These are phyloP conservation scores for Hoplias malabaricus DNA, from an alignment of 2,113 vertebrate genomes.

Conservation along the genomic window DNA sequence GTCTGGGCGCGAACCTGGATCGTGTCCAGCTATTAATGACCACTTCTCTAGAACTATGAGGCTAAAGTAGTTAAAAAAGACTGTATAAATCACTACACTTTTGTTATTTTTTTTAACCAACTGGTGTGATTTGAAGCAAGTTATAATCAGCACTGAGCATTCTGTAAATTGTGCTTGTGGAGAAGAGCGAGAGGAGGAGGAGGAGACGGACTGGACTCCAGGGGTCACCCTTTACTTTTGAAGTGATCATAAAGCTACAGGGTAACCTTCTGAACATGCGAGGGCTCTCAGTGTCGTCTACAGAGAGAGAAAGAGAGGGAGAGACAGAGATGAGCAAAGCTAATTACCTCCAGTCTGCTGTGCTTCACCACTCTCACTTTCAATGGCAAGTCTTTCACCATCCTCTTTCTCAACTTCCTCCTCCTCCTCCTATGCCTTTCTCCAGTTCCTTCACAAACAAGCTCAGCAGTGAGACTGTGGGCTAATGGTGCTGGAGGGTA, in stretches of 20 bases:
- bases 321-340: background rate
- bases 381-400: conserved; percentile 61
- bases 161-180: background rate
- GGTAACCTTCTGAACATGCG: no score
- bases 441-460: conserved; percentile 32
- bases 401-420: background rate
- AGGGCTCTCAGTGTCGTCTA: no score
- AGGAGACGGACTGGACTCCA: background rate
- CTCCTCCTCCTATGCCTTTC: background rate
- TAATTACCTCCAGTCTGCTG: conserved; percentile 77
- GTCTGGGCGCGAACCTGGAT: no score
- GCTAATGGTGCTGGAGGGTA: background rate
- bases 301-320: no score
- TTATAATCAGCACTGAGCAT: no score
- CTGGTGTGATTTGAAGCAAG: no score
- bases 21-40: no score
- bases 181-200: background rate
- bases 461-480: conserved; percentile 58
- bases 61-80: no score
- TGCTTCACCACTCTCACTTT: conserved; percentile 83
- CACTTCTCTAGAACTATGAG: no score
- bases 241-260: background rate
- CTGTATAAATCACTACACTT: no score
- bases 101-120: no score
- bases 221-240: background rate